Conservation (phyloP, 2,797 vertebrate genomes). For the Petrocephalus sullivani region DNA sequence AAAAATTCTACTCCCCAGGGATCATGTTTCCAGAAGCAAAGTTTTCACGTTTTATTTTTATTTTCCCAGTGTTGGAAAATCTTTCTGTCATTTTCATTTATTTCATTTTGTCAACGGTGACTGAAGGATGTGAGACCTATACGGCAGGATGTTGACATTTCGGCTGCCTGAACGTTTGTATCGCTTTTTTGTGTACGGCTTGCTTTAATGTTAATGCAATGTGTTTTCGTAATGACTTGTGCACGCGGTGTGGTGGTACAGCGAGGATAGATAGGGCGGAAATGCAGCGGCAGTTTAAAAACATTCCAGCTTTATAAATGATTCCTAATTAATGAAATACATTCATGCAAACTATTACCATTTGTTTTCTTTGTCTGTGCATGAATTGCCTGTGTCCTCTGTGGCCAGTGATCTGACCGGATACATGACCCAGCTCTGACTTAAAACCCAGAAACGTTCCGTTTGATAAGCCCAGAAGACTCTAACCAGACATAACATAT, state of each 20-base stretch:
- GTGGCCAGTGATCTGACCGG: slow-evolving; percentile 30
- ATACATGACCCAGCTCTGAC: slow-evolving; percentile 59
- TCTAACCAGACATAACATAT: slow-evolving; percentile 72
- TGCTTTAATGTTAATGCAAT: background rate
- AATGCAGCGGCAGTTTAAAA: background rate
- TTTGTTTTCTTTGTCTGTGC: slow-evolving; percentile 63
- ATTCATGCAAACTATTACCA: slow-evolving; percentile 63
- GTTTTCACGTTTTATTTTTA: slow-evolving; percentile 43
- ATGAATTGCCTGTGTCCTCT: slow-evolving; percentile 51
- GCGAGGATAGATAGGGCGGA: background rate
- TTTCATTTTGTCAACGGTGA: slow-evolving; percentile 53
- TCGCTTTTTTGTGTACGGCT: slow-evolving; percentile 56
- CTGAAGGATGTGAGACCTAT: slow-evolving; percentile 55
- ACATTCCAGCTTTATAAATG: slow-evolving; percentile 41
- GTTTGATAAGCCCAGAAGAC: slow-evolving; percentile 66
- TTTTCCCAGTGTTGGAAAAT: slow-evolving; percentile 46
- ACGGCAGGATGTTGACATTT: slow-evolving; percentile 64
- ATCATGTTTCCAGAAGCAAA: slow-evolving; percentile 42
- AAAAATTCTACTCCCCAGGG: slow-evolving; percentile 32
- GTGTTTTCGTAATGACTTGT: slow-evolving; percentile 57
- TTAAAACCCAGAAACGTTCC: slow-evolving; percentile 56
- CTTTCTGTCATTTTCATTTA: slow-evolving; percentile 61
- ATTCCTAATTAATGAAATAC: slow-evolving; percentile 62
- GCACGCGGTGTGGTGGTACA: slow-evolving; percentile 54
- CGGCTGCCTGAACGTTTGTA: slow-evolving; percentile 58